Conservation (phyloP, 2,888 invertebrate genomes). For the Platycheirus albimanus region DNA sequence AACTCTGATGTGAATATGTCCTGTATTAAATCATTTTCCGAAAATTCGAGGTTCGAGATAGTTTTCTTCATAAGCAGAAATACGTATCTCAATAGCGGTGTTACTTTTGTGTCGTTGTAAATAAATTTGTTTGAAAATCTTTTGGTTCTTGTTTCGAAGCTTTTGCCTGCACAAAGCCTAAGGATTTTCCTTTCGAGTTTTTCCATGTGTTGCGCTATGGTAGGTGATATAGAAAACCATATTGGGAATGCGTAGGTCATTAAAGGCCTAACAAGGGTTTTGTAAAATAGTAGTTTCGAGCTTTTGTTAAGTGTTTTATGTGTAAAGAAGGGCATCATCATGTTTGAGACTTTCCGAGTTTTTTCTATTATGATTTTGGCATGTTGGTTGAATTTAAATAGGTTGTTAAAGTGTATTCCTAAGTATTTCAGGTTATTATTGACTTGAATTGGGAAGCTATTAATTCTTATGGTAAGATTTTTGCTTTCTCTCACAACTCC, state of each 20-base stretch:
- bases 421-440: constrained; percentile 9
- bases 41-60: too few species aligned
- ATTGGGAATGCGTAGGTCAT: constrained; percentile 2
- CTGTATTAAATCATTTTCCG: too few species aligned
- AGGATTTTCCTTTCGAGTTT: not conserved
- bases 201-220: not conserved
- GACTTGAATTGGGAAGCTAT: too few species aligned
- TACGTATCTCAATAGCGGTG: not conserved
- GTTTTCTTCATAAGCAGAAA: too few species aligned
- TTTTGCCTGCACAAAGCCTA: not conserved
- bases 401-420: constrained; percentile 6
- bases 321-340: constrained; percentile 1
- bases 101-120: too few species aligned
- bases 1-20: too few species aligned
- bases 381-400: constrained; percentile 11
- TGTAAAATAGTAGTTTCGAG: not conserved
- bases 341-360: constrained; percentile 3
- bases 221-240: not conserved
- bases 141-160: not conserved
- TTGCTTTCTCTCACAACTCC: not conserved
- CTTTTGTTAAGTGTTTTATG: not conserved
- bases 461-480: not conserved
- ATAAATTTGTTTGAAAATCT: not conserved
- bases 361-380: not conserved
- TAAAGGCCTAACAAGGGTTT: constrained; percentile 1